Evolutionary conservation across 2,113 vertebrate genomes (phyloP).

Genomic region (Saguinus midas): DNA sequence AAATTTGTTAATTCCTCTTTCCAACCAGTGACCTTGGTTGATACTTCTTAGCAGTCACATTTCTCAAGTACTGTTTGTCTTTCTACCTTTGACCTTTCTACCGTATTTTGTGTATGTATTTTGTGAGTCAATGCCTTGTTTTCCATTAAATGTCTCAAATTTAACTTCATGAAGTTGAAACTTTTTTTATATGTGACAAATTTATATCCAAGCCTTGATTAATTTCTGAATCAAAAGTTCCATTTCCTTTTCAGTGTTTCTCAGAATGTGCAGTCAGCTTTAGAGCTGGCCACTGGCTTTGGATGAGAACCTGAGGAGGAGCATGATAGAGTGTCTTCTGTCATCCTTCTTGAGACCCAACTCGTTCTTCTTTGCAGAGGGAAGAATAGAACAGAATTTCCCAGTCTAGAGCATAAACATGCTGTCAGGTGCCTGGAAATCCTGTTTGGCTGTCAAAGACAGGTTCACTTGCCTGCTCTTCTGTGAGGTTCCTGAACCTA

Average conservation of each 20-base stretch:
- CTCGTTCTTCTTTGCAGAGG: neutral
- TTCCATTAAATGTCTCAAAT: conserved; percentile 23
- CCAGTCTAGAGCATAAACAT: neutral
- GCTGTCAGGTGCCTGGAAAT: neutral
- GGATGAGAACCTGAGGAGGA: neutral
- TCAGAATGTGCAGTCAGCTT: neutral
- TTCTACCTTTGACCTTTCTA: conserved; percentile 35
- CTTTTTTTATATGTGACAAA: neutral
- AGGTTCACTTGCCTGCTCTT: neutral
- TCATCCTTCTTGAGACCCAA: conserved; percentile 4
- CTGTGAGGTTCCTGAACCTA: neutral
- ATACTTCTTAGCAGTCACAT: neutral
- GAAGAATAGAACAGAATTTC: neutral
- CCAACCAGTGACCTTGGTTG: neutral
- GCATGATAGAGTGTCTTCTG: neutral
- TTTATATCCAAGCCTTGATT: neutral
- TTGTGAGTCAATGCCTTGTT: neutral
- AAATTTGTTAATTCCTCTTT: neutral
- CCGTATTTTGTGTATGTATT: neutral
- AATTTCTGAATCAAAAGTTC: neutral
- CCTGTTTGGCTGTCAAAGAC: neutral
- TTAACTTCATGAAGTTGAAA: neutral
- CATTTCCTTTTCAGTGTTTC: neutral
- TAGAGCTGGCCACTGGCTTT: neutral
- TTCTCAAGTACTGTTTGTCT: conserved; percentile 22